Evolutionary conservation across 2,797 vertebrate species (phyloP), one percentile per base, ranked within the genome.

Genomic region (Carapus acus): DNA sequence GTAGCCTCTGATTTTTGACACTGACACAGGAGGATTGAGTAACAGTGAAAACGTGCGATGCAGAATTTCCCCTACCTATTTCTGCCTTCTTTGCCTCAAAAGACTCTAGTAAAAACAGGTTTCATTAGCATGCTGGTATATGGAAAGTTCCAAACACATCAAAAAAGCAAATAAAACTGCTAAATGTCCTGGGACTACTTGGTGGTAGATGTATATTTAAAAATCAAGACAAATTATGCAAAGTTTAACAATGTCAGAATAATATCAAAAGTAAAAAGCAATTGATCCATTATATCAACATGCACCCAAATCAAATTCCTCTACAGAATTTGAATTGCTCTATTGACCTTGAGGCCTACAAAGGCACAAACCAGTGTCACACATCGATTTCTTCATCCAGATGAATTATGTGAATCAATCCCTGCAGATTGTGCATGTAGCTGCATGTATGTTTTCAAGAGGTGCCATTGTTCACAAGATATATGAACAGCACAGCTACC

Each of bases 21-120:
- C 54, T 57, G 48, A 12, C 55, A 44, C 51, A 53, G 41, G 75
- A 8, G 37, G 73, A 73, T 66, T 61, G 66, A 76, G 63, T 55
- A 47, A 74, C 65, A 54, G 70, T 52, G 53, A 58, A 53, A 29
- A 4, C 21, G 14, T 54, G 19, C 6, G 34, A 4, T 19, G 18
- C 14, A 47, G 27, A 58, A 55, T 48, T 34, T 45, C 45, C 42
- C 33, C 29, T 23, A 42, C 1, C 2, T 39, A 70, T 62, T 42
- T 49, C 36, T n/a, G n/a, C 52, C 62, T 38, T 42, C 60, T 43
- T 54, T 40, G 41, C 17, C 29, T 42, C 2, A 0, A 21, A 41
- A 48, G 31, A 44, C 46, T 60, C 34, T 43, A 21, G 59, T 44
- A 47, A 40, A 57, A 57, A 42, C 24, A 40, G 13, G 11, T 8